A percentile compares a stretch with the other conserved stretches of the same genome.
Evolutionary conservation across 2,888 invertebrate species (phyloP).

Genomic region (Clostera curtula): DNA sequence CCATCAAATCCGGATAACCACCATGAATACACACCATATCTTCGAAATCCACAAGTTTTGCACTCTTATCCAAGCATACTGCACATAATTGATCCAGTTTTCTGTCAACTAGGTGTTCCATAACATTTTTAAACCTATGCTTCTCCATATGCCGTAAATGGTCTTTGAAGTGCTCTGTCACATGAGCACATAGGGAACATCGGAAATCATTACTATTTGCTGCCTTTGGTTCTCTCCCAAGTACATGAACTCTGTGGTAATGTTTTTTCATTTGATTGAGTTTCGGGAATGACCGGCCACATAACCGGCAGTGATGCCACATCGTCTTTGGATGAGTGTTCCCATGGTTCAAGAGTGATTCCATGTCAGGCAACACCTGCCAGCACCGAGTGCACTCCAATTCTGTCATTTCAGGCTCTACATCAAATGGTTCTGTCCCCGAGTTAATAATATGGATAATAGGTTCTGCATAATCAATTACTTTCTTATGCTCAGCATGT

Average conservation of each 20-base stretch:
- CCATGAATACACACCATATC: slow-evolving; percentile 47
- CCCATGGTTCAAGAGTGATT: slow-evolving; percentile 46
- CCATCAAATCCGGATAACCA: slow-evolving; percentile 47
- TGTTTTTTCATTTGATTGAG: slow-evolving; percentile 40
- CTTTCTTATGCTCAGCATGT: slow-evolving; percentile 37
- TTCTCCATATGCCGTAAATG: slow-evolving; percentile 58
- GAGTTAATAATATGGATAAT: slow-evolving; percentile 44
- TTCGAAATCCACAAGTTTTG: slow-evolving; percentile 33
- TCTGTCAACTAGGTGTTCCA: slow-evolving; percentile 42
- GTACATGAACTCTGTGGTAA: slow-evolving; percentile 24
- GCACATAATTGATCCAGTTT: slow-evolving; percentile 46
- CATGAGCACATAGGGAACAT: slow-evolving; percentile 41
- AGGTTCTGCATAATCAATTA: slow-evolving; percentile 59
- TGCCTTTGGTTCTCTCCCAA: slow-evolving; percentile 4
- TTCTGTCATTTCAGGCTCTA: slow-evolving; percentile 28
- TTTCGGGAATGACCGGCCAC: slow-evolving; percentile 55
- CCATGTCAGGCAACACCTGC: slow-evolving; percentile 42
- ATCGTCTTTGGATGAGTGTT: slow-evolving; percentile 51
- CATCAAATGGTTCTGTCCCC: slow-evolving; percentile 22
- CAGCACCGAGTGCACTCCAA: slow-evolving; percentile 57
- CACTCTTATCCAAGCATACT: slow-evolving; percentile 43
- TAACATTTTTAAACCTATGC: slow-evolving; percentile 49
- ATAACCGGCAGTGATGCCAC: slow-evolving; percentile 57
- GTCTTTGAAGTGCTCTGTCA: slow-evolving; percentile 25
- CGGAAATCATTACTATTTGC: slow-evolving; percentile 23